Percentiles rank a stretch among this genome's conserved stretches.
These are phyloP conservation scores for Saxidomus purpurata DNA, from an alignment of 1,140 invertebrate species.

Conservation along the genomic window DNA sequence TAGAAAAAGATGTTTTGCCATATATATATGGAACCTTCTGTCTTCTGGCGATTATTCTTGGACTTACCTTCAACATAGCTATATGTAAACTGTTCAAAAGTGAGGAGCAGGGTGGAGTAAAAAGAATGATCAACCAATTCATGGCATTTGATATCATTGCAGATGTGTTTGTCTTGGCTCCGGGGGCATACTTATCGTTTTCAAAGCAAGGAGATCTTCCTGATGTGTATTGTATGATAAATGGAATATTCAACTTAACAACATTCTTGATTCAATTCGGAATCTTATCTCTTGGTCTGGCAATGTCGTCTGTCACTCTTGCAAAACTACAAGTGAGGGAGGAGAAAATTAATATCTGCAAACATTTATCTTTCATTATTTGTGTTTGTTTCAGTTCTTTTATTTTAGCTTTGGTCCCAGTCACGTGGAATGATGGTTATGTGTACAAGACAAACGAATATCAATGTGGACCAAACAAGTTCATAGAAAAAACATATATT, in stretches of 20 bases:
- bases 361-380: not conserved
- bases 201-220: not conserved
- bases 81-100: not conserved
- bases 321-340: not conserved
- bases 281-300: not conserved
- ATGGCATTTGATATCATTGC: not conserved
- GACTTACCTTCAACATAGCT: not conserved
- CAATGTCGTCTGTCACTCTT: not conserved
- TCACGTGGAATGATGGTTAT: not conserved
- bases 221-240: not conserved
- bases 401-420: not conserved
- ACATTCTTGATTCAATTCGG: slow-evolving; percentile 1
- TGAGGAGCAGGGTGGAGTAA: not conserved
- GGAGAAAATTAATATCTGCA: not conserved
- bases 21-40: not conserved
- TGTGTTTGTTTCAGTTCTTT: not conserved
- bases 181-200: not conserved
- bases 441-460: not conserved
- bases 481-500: not conserved
- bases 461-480: not conserved
- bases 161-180: not conserved
- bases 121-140: not conserved
- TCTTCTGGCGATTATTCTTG: not conserved
- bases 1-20: not conserved
- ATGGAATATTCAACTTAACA: not conserved